Evolutionary conservation across 2,113 vertebrate species (phyloP).

Genomic region (Dermatemys mawii): DNA sequence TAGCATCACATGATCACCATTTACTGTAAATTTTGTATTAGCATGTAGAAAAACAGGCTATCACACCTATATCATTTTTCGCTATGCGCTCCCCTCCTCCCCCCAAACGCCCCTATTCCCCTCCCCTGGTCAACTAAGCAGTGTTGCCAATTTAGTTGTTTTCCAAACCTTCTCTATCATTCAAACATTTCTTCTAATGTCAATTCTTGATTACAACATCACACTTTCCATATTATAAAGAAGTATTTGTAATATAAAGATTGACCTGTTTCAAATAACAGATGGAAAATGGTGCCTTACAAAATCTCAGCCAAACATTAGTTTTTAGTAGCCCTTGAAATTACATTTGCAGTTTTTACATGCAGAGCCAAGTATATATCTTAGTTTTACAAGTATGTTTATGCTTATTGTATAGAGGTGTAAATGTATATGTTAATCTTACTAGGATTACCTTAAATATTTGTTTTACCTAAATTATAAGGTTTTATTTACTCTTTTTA

Average conservation of each 20-base stretch:
- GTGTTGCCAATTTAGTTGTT: no score
- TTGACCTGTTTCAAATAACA: constrained; percentile 9
- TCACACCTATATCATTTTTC: constrained; percentile 11
- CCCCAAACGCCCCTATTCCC: no score
- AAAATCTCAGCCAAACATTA: neutral
- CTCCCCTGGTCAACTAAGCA: no score
- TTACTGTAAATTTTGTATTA: neutral
- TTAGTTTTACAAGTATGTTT: neutral
- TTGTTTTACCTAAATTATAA: neutral
- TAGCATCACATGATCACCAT: neutral
- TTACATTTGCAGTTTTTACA: fast-evolving
- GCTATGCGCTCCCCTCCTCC: no score
- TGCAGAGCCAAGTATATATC: neutral
- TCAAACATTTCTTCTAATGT: no score
- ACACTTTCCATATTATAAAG: constrained; percentile 32
- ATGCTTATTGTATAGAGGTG: neutral
- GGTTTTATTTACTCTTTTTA: neutral
- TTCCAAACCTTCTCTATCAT: no score
- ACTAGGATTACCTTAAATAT: neutral
- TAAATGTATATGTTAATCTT: neutral
- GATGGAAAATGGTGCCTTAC: neutral
- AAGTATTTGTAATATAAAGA: neutral
- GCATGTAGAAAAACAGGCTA: constrained; percentile 9
- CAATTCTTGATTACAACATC: neutral
- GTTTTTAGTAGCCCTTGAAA: neutral